These are phyloP conservation scores for Mus minutoides DNA, from an alignment of 2,797 vertebrate genomes.

Conservation along the genomic window DNA sequence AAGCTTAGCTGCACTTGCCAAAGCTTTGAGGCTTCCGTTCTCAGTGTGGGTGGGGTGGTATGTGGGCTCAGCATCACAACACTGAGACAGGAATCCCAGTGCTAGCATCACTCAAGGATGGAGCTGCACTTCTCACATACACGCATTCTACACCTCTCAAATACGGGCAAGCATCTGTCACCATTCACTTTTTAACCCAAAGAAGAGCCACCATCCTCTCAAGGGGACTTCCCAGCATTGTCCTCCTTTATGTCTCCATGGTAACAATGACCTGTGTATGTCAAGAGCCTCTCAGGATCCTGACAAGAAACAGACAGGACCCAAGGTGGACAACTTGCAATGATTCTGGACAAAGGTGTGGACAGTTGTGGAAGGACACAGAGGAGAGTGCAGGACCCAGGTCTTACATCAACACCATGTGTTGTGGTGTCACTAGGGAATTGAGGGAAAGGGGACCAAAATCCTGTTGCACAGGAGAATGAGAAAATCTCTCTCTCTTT, in stretches of 20 bases:
- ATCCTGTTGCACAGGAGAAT: not conserved
- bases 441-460: not conserved
- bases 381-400: not conserved
- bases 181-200: not conserved
- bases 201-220: not conserved
- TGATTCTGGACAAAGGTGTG: not conserved
- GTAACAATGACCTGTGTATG: not conserved
- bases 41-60: no score
- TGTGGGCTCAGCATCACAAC: not conserved
- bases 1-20: not conserved
- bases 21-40: not conserved
- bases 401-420: not conserved
- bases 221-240: not conserved
- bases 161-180: not conserved
- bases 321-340: not conserved
- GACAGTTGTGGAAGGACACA: not conserved
- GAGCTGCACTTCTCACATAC: not conserved
- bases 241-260: not conserved
- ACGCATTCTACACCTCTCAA: not conserved
- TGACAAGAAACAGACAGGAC: not conserved
- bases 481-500: not conserved
- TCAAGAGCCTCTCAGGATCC: not conserved
- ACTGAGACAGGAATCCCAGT: not conserved
- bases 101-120: not conserved
- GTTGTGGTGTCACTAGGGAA: not conserved